Evolutionary conservation across 2,888 invertebrate species (phyloP), one percentile per base, ranked within the genome.

Genomic region (Macaria liturata): DNA sequence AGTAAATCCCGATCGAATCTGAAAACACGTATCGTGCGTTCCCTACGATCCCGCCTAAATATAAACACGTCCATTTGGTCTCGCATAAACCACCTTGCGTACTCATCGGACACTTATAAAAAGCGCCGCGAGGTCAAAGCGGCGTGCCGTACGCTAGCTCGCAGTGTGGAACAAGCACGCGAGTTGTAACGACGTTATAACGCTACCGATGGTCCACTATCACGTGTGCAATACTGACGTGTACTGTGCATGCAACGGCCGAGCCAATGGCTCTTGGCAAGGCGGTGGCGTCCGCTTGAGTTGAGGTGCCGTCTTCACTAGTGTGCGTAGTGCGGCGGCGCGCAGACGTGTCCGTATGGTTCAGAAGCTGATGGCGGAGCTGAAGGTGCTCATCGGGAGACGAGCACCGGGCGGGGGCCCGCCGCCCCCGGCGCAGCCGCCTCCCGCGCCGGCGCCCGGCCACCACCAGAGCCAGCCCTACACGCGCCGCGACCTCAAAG

Each of bases 341-440:
- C 73, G 74, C 75, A 78, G 84, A 86, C 85, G 90, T 83, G 85
- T 88, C 85, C 88, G 89, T 80, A 91, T 91, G 91, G 91, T 91
- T 86, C 91, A 91, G 70, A 86, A 82, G 70, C 77, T 90, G 82
- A 92, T 92, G 92, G 90, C 92, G 65, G 92, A 92, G 78, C 76
- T 92, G 82, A 85, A 85, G 88, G 90, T 91, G 88, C 88, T 92
- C 78, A 88, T 90, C 73, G 92, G 90, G 76, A 91, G 88, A 81
- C 83, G 92, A 81, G 86, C 90, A 73, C 88, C 85, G 72, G 71
- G 79, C 59, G 86, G 83, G 71, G 83, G 80, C 68, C 76, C 75
- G 54, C 76, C 76, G 60, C 70, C 76, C 68, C 72, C 62, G 78
- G 65, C 71, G 78, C 64, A 72, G 72, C 58, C 73, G 74, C 65